Base-by-base conservation (phyloP, 2,113 vertebrate species). In the Chroicocephalus ridibundus region DNA sequence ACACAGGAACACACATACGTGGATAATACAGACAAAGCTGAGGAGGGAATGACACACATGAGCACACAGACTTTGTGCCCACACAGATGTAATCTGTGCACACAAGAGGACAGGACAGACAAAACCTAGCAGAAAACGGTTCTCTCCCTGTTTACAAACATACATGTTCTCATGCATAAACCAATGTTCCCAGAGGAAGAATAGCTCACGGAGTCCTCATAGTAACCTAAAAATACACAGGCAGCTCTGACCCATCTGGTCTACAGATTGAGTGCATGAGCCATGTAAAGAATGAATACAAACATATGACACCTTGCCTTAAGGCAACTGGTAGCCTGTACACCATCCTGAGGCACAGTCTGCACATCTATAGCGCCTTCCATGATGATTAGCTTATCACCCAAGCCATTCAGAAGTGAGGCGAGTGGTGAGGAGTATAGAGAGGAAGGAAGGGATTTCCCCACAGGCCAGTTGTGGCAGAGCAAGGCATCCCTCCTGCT, bases 191-290 rank as follows among this genome's bases (percentile, higher is more conserved):
- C 86, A 86, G 70, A 89, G 70, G 70, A 95, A 85, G 77, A 36
- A 57, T 3, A 82, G n/a, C 62, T 90, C 66, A 70, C 54, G 68
- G 49, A 91, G 62, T 46, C 66, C 47, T 91, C 49, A 32, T 12
- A 94, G 65, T 49, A 94, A 52, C 93, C 86, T 86, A 87, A 92
- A 95, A 93, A 94, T 80, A 90, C 82, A 54, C 86, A 76, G 68
- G 70, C 78, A 80, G 51, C 46, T 94, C 91, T 74, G 75, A 91
- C 79, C 91, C 82, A 78, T 81, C 96, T 94, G 92, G 71, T 80
- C 79, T 83, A 82, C 74, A 91, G 91, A 86, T 4, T 76, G 80
- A 94, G 80, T 9, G 29, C 47, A 75, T 57, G 42, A 95, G 77
- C 62, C 89, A 85, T 13, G 6, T 86, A 72, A 94, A 91, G 81